Evolutionary conservation across 2,888 invertebrate genomes (phyloP), one percentile per base, ranked within the genome.

Genomic region (Dasypolia templi): DNA sequence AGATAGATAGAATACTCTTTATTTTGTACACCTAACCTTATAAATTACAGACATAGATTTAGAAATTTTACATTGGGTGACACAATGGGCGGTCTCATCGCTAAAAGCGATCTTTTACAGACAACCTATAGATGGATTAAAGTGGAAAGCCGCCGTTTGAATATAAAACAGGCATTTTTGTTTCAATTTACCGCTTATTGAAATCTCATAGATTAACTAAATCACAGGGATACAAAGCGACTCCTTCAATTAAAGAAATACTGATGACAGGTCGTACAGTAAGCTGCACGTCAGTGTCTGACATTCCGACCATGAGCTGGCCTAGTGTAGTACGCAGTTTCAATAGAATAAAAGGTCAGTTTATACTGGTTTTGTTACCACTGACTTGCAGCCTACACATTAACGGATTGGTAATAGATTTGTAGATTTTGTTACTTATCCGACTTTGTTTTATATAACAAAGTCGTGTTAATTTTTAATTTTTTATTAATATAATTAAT

Each of bases 121-220:
- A n/a, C n/a, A n/a, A n/a, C n/a, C n/a, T n/a, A n/a, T n/a, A n/a
- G n/a, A n/a, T n/a, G n/a, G n/a, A n/a, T n/a, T n/a, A n/a, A n/a
- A n/a, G n/a, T n/a, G n/a, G n/a, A n/a, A 49, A 72, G 14, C 49
- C 62, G 58, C 49, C 55, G 58, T 19, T 78, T 9, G 79, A 72
- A 77, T 78, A 63, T 63, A 66, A 82, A 82, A 70, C 49, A 58
- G 62, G 68, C 11, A 22, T 53, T 69, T 76, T 69, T 62, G 29
- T 70, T 77, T 58, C 46, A 58, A 53, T 79, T 46, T 51, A 63
- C 19, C 32, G 39, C 32, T 72, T 44, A 63, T 32, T 61, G 58
- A 63, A 63, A 66, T 5, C 14, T 53, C 29, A 58, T 26, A 19
- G 53, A 74, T 39, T 49, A 14, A 46, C 19, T 46, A 35, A 35